These are phyloP conservation scores for Taenaris catops DNA, from an alignment of 2,888 invertebrate genomes.

Conservation along the genomic window DNA sequence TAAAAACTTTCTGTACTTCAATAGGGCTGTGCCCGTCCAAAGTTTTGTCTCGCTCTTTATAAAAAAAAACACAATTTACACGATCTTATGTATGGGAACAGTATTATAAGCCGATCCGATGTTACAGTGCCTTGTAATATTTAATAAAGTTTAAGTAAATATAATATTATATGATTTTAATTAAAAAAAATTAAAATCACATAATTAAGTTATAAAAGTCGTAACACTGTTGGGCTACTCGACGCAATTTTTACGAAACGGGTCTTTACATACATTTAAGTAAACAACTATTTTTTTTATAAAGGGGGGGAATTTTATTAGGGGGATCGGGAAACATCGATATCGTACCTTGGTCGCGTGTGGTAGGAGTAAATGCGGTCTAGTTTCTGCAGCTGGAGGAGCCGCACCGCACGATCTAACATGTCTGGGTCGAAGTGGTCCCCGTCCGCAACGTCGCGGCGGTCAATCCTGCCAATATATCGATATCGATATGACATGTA, in stretches of 20 bases:
- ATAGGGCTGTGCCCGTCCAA: neutral
- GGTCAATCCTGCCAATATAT: conserved; percentile 76
- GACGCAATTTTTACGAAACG: too few species aligned
- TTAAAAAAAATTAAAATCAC: too few species aligned
- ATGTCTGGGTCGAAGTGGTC: conserved; percentile 69
- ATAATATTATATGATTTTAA: too few species aligned
- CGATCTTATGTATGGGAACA: conserved; percentile 27
- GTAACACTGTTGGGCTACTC: too few species aligned
- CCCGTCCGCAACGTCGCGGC: conserved; percentile 64
- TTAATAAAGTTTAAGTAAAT: conserved; percentile 50
- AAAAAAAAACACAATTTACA: conserved; percentile 2
- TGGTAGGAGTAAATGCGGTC: conserved; percentile 81
- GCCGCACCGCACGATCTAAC: conserved; percentile 77
- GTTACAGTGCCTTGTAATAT: conserved; percentile 65
- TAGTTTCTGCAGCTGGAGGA: conserved; percentile 77
- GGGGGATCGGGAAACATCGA: conserved; percentile 52
- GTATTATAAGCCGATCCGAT: conserved; percentile 46
- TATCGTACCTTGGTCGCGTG: conserved; percentile 80
- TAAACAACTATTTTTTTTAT: too few species aligned
- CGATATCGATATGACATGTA: conserved; percentile 58
- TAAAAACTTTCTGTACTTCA: neutral
- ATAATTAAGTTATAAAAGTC: too few species aligned
- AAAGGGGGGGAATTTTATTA: too few species aligned
- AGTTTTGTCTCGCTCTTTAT: conserved; percentile 6
- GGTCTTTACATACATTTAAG: too few species aligned